phyloP scores from a whole-genome alignment of 2,888 invertebrate genomes.

The Himalopsyche anomala region DNA sequence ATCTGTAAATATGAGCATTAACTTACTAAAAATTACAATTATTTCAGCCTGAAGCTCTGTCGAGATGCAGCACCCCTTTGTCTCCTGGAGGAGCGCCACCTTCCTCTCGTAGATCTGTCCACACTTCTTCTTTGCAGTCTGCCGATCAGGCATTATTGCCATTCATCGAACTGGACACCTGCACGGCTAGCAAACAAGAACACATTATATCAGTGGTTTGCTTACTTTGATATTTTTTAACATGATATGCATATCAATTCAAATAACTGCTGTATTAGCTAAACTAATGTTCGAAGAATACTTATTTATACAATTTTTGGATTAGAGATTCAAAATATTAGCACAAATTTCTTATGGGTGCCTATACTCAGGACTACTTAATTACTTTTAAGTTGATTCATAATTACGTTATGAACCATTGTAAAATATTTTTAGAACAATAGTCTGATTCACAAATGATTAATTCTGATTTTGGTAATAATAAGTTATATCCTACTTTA shows the following conservation, averaged over 20 bases:
- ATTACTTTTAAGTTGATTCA: not conserved
- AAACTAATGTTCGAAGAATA: not conserved
- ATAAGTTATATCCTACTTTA: too few species aligned
- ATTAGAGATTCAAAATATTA: not conserved
- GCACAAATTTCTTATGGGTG: too few species aligned
- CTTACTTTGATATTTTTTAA: not conserved
- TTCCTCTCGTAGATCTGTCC: constrained; percentile 72
- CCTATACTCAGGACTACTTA: not conserved
- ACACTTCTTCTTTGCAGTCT: constrained; percentile 73
- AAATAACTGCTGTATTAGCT: not conserved
- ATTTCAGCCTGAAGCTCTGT: constrained; percentile 86
- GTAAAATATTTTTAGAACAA: too few species aligned
- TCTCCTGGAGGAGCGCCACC: constrained; percentile 81
- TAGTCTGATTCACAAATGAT: too few species aligned
- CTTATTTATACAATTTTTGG: not conserved
- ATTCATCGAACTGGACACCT: constrained; percentile 89
- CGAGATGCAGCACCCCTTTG: constrained; percentile 89
- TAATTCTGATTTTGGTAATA: too few species aligned
- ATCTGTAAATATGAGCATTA: not conserved
- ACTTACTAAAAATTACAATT: not conserved
- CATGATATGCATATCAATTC: constrained; percentile 44
- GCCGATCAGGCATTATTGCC: constrained; percentile 76
- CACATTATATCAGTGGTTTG: constrained; percentile 89
- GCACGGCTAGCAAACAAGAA: constrained; percentile 92
- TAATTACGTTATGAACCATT: not conserved